Conservation (phyloP, 2,888 invertebrate genomes). For the Acleris cristana region DNA sequence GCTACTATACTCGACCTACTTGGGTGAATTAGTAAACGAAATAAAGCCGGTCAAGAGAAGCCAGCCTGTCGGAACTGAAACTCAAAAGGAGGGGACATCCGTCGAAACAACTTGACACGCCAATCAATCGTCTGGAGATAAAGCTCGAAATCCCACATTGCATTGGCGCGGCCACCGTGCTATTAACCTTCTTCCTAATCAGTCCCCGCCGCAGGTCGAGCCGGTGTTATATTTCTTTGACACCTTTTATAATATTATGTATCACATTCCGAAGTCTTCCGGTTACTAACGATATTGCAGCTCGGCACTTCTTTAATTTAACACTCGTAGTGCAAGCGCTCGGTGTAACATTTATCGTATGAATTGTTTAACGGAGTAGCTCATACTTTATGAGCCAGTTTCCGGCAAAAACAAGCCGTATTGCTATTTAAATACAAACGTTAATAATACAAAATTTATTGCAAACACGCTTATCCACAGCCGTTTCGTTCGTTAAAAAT, state of each 20-base stretch:
- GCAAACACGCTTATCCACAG: conserved; percentile 58
- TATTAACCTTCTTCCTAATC: too few species aligned
- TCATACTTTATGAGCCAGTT: conserved; percentile 59
- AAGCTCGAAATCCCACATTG: too few species aligned
- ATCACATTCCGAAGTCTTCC: conserved; percentile 19
- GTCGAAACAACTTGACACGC: too few species aligned
- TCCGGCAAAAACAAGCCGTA: conserved; percentile 59
- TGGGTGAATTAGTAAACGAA: too few species aligned
- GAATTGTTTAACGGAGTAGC: conserved; percentile 47
- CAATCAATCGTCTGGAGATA: too few species aligned
- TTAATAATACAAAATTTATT: conserved; percentile 62
- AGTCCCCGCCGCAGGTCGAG: too few species aligned
- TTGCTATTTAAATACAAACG: conserved; percentile 62
- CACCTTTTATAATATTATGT: neutral
- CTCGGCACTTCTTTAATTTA: conserved; percentile 31
- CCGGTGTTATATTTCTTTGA: too few species aligned
- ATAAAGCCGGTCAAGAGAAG: too few species aligned
- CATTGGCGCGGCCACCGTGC: too few species aligned
- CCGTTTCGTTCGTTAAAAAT: conserved; percentile 62
- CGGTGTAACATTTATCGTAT: conserved; percentile 44
- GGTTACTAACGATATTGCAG: conserved; percentile 22
- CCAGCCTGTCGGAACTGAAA: too few species aligned
- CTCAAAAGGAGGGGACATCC: too few species aligned
- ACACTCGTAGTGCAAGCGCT: conserved; percentile 37
- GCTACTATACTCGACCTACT: too few species aligned